Conservation (phyloP, 2,888 invertebrate species). For the Isoperla grammatica region DNA sequence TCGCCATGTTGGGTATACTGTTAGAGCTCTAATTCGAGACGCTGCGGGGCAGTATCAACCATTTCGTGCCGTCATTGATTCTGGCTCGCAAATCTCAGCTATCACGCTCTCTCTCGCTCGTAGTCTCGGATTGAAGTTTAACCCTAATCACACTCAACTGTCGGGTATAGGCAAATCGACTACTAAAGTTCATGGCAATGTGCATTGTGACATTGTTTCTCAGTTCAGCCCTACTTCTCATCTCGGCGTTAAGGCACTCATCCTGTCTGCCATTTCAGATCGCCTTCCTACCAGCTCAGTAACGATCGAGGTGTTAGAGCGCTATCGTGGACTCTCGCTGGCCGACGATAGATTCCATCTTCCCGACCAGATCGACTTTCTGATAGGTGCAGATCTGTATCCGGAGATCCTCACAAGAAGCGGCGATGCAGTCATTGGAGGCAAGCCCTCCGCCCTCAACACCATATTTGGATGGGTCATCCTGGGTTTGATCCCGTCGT, state of each 20-base stretch:
- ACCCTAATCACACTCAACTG: background rate
- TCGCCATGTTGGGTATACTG: background rate
- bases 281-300: background rate
- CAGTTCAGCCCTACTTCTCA: no score
- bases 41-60: background rate
- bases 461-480: background rate
- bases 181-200: no score
- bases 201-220: no score
- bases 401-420: no score
- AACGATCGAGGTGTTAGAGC: background rate
- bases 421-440: background rate
- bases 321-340: background rate
- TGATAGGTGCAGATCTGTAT: background rate
- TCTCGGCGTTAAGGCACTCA: no score
- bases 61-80: background rate
- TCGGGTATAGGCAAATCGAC: no score
- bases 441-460: background rate
- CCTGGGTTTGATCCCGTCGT: background rate
- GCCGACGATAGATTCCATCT: background rate
- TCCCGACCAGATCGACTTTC: background rate
- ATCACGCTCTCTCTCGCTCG: background rate
- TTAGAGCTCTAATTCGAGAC: background rate
- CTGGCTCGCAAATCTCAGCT: background rate
- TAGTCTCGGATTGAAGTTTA: background rate
- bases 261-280: background rate